Evolutionary conservation across 1,140 invertebrate species (phyloP), one percentile per base, ranked within the genome.

Genomic region (Trichonephila inaurata): DNA sequence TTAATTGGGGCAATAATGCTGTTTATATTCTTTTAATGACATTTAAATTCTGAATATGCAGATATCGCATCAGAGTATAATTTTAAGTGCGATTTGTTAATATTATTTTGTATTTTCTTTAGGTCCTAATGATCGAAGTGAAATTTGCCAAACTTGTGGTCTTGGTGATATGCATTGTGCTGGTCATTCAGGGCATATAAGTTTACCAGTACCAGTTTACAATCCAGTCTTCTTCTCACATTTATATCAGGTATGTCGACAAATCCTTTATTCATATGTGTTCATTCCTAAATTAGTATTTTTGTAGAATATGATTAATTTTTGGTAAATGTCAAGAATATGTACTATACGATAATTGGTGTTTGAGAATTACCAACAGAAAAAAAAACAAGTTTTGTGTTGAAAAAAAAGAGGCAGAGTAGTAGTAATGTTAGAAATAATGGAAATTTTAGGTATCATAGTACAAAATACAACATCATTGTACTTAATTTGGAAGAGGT

Each of bases 141-240:
- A 98, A 92, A 96, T 97, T 12, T 99, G 99, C 96, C 96, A 96
- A 18, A 99, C 98, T 21, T 99, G 99, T 96, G 96, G 97, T 10
- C 96, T 97, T 93, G 96, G 96, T 94, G 95, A 96, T n/a, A 94
- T 96, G 18, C 96, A 97, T 92, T 99, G 99, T 96, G 97, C 97
- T 1, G 99, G 99, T 6, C 99, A 99, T 96, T 97, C 99, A 96
- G 99, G 99, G 0, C 98, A 99, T 95, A 99, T 99, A 94, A 97
- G 97, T 93, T 96, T 99, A n/a, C 98, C 98, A 5, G 95, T 99
- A 6, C 97, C 98, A 12, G 97, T 99, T 1, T 97, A 98, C 72
- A 99, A 99, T 97, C 99, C 99, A 6, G 95, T 99, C 60, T 98
- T 99, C 95, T 97, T 98, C 83, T 97, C 97, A 95, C 96, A 97